Conservation (phyloP, 2,797 vertebrate genomes). For the Helostoma temminkii region DNA sequence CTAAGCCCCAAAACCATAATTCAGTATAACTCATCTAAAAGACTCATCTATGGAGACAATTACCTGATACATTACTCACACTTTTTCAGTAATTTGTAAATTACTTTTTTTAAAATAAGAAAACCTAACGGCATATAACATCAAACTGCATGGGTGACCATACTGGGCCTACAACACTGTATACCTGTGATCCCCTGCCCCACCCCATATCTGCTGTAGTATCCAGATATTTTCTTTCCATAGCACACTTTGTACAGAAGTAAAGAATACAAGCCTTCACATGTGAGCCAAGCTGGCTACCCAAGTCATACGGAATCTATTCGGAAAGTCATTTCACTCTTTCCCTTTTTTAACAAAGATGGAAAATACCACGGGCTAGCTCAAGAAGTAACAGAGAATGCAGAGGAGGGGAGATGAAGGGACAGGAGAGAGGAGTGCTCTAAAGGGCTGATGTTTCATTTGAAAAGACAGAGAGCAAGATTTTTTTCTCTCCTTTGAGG, state of each 20-base stretch:
- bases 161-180: too few species aligned
- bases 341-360: conserved; percentile 52
- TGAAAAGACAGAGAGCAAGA: conserved; percentile 44
- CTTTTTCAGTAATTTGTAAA: background rate
- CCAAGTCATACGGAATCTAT: conserved; percentile 46
- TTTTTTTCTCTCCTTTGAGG: conserved; percentile 33
- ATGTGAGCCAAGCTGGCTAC: conserved; percentile 36
- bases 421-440: conserved; percentile 1
- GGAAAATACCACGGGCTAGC: conserved; percentile 72
- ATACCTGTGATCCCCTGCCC: conserved; percentile 15
- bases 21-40: background rate
- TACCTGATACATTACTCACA: conserved; percentile 3
- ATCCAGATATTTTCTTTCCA: conserved; percentile 44
- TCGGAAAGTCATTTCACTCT: conserved; percentile 44
- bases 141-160: background rate
- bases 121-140: background rate
- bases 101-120: background rate
- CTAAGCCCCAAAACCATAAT: background rate
- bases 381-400: conserved; percentile 39
- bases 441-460: conserved; percentile 49
- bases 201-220: conserved; percentile 41
- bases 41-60: conserved; percentile 14
- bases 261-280: conserved; percentile 47
- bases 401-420: conserved; percentile 25
- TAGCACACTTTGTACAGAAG: conserved; percentile 18